These are phyloP conservation scores for Hypocryptadius cinnamomeus DNA, from an alignment of 2,113 vertebrate species.

Conservation along the genomic window DNA sequence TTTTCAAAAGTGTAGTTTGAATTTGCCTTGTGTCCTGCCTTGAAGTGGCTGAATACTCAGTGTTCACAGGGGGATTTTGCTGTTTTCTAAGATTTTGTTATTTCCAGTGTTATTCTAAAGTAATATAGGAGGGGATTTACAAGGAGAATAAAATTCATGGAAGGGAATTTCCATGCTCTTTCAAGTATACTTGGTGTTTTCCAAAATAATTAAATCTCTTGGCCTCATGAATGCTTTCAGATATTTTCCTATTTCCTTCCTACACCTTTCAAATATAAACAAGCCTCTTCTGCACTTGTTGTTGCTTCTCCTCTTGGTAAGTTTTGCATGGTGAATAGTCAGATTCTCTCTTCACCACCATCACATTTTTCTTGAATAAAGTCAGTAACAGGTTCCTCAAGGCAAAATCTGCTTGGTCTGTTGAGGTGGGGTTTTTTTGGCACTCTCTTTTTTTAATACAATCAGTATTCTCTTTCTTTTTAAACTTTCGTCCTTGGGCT, in stretches of 20 bases:
- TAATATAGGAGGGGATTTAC: neutral
- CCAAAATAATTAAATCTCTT: neutral
- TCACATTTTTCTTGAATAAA: neutral
- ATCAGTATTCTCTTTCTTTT: neutral
- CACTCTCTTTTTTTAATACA: neutral
- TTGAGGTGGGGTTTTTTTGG: neutral
- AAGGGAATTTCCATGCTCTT: neutral
- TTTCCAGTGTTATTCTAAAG: neutral
- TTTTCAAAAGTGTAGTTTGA: neutral
- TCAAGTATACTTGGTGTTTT: neutral
- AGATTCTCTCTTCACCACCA: neutral
- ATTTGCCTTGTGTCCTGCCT: neutral
- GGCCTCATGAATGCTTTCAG: neutral
- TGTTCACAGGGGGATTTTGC: neutral
- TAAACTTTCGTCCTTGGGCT: neutral
- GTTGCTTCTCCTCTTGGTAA: neutral
- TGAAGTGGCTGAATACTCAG: neutral
- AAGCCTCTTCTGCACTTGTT: neutral
- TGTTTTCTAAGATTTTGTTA: neutral
- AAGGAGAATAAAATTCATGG: neutral
- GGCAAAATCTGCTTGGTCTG: neutral
- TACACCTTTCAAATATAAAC: neutral
- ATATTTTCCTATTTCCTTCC: constrained; percentile 6
- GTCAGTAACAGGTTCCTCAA: neutral
- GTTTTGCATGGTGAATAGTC: neutral